Conservation (phyloP, 2,888 invertebrate genomes). For the Ctena decussata region DNA sequence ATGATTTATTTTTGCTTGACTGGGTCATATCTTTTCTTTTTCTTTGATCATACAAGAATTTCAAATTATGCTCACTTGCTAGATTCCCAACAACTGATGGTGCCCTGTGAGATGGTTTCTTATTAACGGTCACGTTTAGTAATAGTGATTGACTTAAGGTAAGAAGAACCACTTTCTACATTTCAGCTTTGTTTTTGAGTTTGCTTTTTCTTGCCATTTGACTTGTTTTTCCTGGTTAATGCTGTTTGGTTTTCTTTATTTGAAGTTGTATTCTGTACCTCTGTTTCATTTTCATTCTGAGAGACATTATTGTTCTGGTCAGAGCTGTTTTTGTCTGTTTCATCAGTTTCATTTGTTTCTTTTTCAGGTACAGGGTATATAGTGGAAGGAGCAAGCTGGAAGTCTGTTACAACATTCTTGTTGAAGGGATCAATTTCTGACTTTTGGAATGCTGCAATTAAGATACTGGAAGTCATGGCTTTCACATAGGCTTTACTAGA, state of each 20-base stretch:
- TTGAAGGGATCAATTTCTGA: conserved; percentile 9
- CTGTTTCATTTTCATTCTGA: too few species aligned
- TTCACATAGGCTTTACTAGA: conserved; percentile 13
- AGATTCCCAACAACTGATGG: not conserved
- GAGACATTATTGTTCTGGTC: too few species aligned
- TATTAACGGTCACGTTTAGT: not conserved
- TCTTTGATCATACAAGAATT: not conserved
- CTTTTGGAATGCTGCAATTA: not conserved
- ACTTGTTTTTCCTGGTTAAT: not conserved
- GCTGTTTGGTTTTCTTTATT: too few species aligned
- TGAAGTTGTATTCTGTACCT: too few species aligned
- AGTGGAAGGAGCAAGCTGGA: not conserved
- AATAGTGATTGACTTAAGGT: not conserved
- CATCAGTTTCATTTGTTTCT: not conserved
- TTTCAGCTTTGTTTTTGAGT: not conserved
- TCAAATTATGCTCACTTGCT: not conserved
- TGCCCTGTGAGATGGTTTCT: not conserved
- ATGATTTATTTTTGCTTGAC: not conserved
- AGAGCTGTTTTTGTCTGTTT: not conserved
- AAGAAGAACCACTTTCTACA: not conserved
- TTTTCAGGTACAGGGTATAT: not conserved
- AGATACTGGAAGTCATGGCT: not conserved
- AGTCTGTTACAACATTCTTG: not conserved
- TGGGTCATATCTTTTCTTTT: too few species aligned
- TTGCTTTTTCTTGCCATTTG: not conserved